A percentile compares a stretch with the other conserved stretches of the same genome.
These are phyloP conservation scores for Florisuga fusca DNA, from an alignment of 2,797 vertebrate genomes.

Conservation along the genomic window DNA sequence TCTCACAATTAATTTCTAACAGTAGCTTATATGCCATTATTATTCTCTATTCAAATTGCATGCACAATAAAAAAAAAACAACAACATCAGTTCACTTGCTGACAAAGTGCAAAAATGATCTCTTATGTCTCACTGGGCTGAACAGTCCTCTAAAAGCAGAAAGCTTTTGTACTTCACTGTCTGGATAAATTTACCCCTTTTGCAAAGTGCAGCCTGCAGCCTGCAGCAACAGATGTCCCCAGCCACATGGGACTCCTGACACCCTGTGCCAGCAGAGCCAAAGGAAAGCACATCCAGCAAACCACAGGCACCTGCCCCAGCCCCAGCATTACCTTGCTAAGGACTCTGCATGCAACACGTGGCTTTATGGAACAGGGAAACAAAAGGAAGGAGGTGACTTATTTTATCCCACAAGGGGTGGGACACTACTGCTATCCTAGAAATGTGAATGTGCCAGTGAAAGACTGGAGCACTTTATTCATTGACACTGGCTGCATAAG, in stretches of 20 bases:
- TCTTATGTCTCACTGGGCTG: neutral
- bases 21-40: conserved; percentile 15
- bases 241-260: neutral
- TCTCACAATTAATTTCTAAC: neutral
- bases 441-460: no score
- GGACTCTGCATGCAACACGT: rapidly evolving
- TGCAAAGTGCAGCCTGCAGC: rapidly evolving
- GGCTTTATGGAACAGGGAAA: neutral
- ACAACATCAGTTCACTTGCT: neutral
- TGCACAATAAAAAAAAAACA: neutral
- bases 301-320: neutral
- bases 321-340: rapidly evolving
- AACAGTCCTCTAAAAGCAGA: neutral
- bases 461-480: neutral
- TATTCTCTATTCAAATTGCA: neutral
- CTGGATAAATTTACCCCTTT: neutral
- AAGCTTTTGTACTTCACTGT: neutral
- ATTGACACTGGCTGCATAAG: neutral
- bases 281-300: neutral
- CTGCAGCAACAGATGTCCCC: rapidly evolving
- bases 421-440: neutral
- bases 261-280: rapidly evolving
- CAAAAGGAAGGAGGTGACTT: neutral
- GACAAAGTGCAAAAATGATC: neutral
- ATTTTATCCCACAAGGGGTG: neutral